Conservation (phyloP, 2,113 vertebrate species). For the Gila orcuttii region DNA sequence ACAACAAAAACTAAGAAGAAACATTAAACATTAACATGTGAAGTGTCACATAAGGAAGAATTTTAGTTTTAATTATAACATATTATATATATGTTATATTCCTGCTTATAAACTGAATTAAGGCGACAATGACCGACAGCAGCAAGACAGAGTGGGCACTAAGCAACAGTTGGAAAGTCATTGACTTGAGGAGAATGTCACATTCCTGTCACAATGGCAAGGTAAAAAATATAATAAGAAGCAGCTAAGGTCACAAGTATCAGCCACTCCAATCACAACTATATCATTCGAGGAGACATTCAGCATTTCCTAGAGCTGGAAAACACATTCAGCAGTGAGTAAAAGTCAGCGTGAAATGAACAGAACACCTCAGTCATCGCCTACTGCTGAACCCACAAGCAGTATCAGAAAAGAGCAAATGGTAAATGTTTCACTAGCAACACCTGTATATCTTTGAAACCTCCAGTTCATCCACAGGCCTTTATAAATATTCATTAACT, state of each 20-base stretch:
- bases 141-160: not conserved
- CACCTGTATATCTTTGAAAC: not conserved
- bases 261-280: conserved; percentile 14
- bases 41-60: too few relatives aligned
- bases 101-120: conserved; percentile 12
- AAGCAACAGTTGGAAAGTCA: not conserved
- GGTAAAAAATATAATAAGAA: not conserved
- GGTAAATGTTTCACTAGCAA: not conserved
- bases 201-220: conserved; percentile 8
- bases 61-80: too few relatives aligned
- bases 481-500: conserved; percentile 28
- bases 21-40: too few relatives aligned
- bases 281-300: not conserved
- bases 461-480: not conserved
- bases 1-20: too few relatives aligned
- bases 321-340: not conserved
- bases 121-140: not conserved
- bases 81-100: too few relatives aligned
- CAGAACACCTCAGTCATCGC: not conserved
- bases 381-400: not conserved
- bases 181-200: conserved; percentile 20
- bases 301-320: not conserved
- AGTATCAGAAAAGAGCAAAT: conserved; percentile 6
- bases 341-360: conserved; percentile 17
- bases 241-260: conserved; percentile 15